Evolutionary conservation across 2,797 vertebrate genomes (phyloP).

Genomic region (Ambastaia sidthimunki): DNA sequence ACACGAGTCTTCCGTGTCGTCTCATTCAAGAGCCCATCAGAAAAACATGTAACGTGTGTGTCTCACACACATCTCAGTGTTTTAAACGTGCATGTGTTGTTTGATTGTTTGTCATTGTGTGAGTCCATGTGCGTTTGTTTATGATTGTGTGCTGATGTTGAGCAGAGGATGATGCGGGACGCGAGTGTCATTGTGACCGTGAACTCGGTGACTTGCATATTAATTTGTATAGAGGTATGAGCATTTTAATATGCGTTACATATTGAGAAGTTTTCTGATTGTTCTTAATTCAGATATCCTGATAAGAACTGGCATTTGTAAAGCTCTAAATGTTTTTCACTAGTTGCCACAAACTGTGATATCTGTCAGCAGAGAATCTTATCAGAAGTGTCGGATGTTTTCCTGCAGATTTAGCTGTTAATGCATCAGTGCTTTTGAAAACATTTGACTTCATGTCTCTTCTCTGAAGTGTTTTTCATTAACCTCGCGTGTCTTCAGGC

Average conservation of each 20-base stretch:
- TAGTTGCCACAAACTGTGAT: neutral
- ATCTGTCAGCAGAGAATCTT: too few species aligned
- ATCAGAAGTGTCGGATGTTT: neutral
- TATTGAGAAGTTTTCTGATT: neutral
- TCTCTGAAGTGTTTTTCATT: neutral
- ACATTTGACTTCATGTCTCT: neutral
- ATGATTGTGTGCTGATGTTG: neutral
- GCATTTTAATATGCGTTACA: neutral
- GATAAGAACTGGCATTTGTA: too few species aligned
- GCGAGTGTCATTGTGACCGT: neutral
- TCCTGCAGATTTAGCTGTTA: neutral
- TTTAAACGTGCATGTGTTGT: too few species aligned
- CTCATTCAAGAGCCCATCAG: too few species aligned
- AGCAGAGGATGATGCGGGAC: conserved; percentile 13
- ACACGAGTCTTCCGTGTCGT: too few species aligned
- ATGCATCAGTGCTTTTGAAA: neutral
- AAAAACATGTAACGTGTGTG: too few species aligned
- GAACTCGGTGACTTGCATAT: neutral
- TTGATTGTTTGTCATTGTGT: too few species aligned
- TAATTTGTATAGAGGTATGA: neutral
- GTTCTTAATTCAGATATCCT: too few species aligned
- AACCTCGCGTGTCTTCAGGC: neutral
- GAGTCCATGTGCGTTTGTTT: neutral
- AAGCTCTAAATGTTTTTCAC: too few species aligned
- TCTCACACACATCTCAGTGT: too few species aligned